phyloP scores from a whole-genome alignment of 2,113 vertebrate genomes.

The Oophaga pumilio region DNA sequence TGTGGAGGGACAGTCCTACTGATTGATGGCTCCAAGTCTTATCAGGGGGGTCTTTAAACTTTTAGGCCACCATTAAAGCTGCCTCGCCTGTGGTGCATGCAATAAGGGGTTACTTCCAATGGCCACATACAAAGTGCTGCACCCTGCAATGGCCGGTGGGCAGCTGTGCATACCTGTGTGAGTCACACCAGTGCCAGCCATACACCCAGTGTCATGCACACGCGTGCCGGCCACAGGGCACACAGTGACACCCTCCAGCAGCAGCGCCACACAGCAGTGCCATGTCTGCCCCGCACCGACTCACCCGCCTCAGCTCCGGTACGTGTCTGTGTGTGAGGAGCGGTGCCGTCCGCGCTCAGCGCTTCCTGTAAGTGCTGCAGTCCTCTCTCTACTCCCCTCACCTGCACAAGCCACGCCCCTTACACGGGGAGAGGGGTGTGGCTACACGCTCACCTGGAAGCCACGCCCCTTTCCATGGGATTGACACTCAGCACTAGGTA shows the following conservation, averaged over 20 bases:
- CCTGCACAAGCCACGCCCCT: slow-evolving; percentile 26
- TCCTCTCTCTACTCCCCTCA: slow-evolving; percentile 33
- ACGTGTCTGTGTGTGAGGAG: neutral
- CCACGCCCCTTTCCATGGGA: neutral
- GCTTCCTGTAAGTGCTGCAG: slow-evolving; percentile 38
- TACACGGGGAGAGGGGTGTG: neutral
- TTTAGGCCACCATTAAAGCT: neutral
- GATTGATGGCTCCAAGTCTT: neutral
- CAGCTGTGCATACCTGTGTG: neutral
- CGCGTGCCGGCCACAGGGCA: neutral
- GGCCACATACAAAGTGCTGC: neutral
- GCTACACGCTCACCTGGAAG: slow-evolving; percentile 6
- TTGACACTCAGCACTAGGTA: neutral
- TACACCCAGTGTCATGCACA: neutral
- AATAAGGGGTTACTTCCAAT: neutral
- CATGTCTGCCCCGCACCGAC: neutral
- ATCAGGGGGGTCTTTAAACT: neutral
- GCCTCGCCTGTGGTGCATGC: neutral
- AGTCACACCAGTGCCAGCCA: neutral
- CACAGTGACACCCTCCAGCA: slow-evolving; percentile 6
- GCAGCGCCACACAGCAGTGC: neutral
- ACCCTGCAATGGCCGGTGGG: neutral
- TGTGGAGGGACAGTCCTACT: neutral
- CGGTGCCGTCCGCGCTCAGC: neutral
- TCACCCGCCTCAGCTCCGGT: slow-evolving; percentile 4